Evolutionary conservation across 2,888 invertebrate species (phyloP).

Genomic region (Ganaspis brasiliensis): DNA sequence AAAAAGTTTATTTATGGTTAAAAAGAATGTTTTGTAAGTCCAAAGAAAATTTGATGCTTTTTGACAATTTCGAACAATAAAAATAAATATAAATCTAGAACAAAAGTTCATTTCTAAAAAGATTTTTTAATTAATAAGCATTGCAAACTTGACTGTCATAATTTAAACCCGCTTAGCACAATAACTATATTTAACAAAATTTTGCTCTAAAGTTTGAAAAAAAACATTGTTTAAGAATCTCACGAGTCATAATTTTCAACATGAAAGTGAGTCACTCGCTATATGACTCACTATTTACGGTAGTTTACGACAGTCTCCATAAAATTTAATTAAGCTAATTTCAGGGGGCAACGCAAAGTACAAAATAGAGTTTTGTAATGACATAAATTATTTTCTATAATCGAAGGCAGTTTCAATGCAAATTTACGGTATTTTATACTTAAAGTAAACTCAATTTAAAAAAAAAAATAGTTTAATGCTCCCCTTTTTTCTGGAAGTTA

Average conservation of each 20-base stretch:
- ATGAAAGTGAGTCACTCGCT: constrained; percentile 30
- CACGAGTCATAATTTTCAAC: constrained; percentile 5
- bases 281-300: constrained; percentile 29
- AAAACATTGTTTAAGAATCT: constrained; percentile 3
- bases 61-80: no score
- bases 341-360: not conserved
- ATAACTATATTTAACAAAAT: not conserved
- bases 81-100: no score
- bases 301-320: constrained; percentile 34
- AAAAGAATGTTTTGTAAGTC: no score
- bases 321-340: constrained; percentile 35
- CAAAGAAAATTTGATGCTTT: no score
- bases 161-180: not conserved
- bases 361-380: constrained; percentile 31
- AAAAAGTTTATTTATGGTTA: no score
- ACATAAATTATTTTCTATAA: constrained; percentile 10
- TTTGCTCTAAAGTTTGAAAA: constrained; percentile 3
- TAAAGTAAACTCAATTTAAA: not conserved
- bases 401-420: constrained; percentile 14
- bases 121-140: no score
- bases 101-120: no score
- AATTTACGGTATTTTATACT: not conserved
- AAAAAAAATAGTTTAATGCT: not conserved
- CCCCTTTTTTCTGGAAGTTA: not conserved
- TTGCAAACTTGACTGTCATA: no score